Percentiles rank a stretch among this genome's conserved stretches.
Conservation (phyloP, 2,113 vertebrate genomes). For the Gadus macrocephalus region DNA sequence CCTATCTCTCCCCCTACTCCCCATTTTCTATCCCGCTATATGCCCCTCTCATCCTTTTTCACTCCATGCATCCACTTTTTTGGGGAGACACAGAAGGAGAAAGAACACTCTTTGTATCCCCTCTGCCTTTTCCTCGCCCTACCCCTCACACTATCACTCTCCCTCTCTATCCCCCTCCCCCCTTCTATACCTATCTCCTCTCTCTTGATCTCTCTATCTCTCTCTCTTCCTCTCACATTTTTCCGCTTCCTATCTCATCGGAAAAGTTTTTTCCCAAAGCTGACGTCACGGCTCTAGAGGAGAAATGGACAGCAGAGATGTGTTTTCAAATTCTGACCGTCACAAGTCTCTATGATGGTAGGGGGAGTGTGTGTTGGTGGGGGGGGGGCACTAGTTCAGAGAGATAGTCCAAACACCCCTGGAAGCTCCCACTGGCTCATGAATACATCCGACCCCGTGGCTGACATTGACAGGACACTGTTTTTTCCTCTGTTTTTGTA, state of each 20-base stretch:
- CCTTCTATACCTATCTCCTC: neutral
- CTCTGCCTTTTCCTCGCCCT: too few species aligned
- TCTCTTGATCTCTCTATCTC: too few species aligned
- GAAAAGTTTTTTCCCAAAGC: conserved; percentile 7
- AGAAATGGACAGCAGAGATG: conserved; percentile 14
- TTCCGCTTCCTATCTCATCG: neutral
- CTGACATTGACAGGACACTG: conserved; percentile 36
- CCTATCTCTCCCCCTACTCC: too few species aligned
- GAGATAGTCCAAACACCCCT: conserved; percentile 27
- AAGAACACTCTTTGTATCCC: too few species aligned
- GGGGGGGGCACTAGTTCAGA: too few species aligned
- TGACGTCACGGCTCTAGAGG: conserved; percentile 35
- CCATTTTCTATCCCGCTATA: too few species aligned
- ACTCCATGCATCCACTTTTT: too few species aligned
- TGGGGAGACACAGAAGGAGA: too few species aligned
- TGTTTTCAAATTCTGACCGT: conserved; percentile 22
- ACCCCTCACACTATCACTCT: too few species aligned
- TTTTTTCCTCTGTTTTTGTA: conserved; percentile 14
- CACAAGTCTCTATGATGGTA: conserved; percentile 27
- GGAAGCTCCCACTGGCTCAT: conserved; percentile 46
- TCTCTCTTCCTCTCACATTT: conserved; percentile 1
- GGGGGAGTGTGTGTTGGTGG: too few species aligned
- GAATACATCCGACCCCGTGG: conserved; percentile 30
- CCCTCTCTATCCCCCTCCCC: too few species aligned
- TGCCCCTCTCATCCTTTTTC: too few species aligned